These are phyloP conservation scores for Cephalotes varians DNA, from an alignment of 2,888 invertebrate species.

Conservation along the genomic window DNA sequence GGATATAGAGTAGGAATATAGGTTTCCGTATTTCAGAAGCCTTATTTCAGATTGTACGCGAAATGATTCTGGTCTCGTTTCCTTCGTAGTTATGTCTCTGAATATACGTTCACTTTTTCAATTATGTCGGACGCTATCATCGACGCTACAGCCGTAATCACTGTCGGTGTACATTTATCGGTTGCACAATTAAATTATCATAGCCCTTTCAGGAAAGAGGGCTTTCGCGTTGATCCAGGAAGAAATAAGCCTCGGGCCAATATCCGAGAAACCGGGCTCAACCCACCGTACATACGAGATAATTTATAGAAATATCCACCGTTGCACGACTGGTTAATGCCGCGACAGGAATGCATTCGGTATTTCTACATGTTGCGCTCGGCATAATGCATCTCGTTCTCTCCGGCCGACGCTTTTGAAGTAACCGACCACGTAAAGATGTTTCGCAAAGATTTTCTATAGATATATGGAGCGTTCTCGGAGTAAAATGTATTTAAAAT, in stretches of 20 bases:
- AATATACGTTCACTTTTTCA: constrained; percentile 48
- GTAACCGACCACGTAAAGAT: constrained; percentile 36
- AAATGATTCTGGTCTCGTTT: constrained; percentile 32
- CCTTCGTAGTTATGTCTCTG: constrained; percentile 29
- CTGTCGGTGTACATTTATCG: constrained; percentile 50
- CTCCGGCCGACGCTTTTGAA: constrained; percentile 45
- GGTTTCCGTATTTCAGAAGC: constrained; percentile 7
- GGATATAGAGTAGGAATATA: background rate
- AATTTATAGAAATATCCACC: constrained; percentile 71
- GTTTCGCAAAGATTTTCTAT: constrained; percentile 29
- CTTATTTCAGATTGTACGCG: constrained; percentile 13
- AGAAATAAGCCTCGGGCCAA: constrained; percentile 60
- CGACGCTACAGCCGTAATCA: constrained; percentile 33
- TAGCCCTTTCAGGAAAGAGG: constrained; percentile 48
- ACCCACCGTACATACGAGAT: constrained; percentile 54
- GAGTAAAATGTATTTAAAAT: background rate
- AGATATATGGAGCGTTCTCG: constrained; percentile 15
- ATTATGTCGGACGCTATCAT: constrained; percentile 46
- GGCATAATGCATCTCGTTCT: constrained; percentile 50
- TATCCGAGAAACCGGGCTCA: constrained; percentile 64
- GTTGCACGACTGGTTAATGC: constrained; percentile 59
- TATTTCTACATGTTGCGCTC: constrained; percentile 51
- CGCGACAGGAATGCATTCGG: constrained; percentile 64
- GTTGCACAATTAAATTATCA: constrained; percentile 57
- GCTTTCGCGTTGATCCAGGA: constrained; percentile 58